Conservation (phyloP, 1,140 invertebrate genomes). For the Dinothrombium tinctorium region DNA sequence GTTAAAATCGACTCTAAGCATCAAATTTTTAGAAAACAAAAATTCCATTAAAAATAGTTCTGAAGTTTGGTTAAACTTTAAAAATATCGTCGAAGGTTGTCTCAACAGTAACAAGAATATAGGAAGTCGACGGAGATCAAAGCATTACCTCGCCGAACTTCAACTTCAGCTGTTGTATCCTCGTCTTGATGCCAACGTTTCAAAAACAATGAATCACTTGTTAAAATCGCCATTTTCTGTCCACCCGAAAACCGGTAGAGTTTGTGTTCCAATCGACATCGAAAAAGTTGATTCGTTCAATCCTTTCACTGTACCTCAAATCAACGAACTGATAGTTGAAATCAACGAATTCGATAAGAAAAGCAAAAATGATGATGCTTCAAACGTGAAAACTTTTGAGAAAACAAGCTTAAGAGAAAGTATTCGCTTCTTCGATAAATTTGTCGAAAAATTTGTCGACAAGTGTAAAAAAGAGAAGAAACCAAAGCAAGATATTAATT, state of each 20-base stretch:
- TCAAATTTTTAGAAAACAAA: neutral
- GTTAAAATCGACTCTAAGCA: neutral
- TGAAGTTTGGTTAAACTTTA: neutral
- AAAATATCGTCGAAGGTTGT: slow-evolving; percentile 1
- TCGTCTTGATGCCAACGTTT: slow-evolving; percentile 81
- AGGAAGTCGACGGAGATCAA: neutral
- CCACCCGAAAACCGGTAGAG: slow-evolving; percentile 88
- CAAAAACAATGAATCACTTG: slow-evolving; percentile 86
- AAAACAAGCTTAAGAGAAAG: neutral
- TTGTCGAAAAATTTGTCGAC: neutral
- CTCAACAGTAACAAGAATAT: neutral
- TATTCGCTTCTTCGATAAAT: neutral
- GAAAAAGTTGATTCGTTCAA: slow-evolving; percentile 45
- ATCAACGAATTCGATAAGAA: neutral
- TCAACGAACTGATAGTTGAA: neutral
- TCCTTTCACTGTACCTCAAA: slow-evolving; percentile 40
- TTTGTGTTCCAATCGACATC: slow-evolving; percentile 63
- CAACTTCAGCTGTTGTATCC: slow-evolving; percentile 71
- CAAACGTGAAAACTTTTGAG: neutral
- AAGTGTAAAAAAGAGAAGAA: neutral
- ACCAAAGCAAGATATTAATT: neutral
- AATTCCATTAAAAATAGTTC: neutral
- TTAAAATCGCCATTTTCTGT: slow-evolving; percentile 93
- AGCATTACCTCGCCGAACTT: slow-evolving; percentile 41
- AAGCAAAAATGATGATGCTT: neutral